Conservation (phyloP, 2,888 invertebrate species). For the Therioaphis trifolii region DNA sequence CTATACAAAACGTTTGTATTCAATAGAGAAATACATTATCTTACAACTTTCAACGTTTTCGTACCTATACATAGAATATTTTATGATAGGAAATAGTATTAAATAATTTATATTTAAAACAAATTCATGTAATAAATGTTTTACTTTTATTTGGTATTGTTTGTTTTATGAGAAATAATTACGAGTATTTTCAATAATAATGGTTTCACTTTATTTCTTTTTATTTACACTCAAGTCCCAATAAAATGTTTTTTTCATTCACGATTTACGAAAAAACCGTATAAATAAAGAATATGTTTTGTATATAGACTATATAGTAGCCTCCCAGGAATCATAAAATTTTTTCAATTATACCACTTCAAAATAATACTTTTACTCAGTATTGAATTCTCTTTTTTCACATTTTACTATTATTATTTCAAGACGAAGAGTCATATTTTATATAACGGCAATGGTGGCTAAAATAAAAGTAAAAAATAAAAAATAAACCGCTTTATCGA, state of each 20-base stretch:
- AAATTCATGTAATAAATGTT: too few species aligned
- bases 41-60: too few species aligned
- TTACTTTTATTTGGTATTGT: neutral
- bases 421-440: neutral
- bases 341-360: neutral
- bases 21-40: too few species aligned
- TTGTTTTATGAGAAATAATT: neutral
- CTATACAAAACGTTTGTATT: too few species aligned
- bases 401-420: neutral
- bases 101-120: too few species aligned
- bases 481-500: too few species aligned
- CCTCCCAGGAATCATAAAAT: neutral
- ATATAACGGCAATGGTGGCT: neutral
- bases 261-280: neutral
- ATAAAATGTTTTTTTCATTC: neutral
- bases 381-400: neutral
- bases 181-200: neutral
- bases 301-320: neutral
- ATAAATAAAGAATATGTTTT: neutral
- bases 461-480: neutral
- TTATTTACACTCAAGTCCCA: neutral
- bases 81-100: too few species aligned
- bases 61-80: too few species aligned
- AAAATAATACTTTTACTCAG: neutral
- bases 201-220: neutral